A percentile compares a stretch with the other conserved stretches of the same genome.
Evolutionary conservation across 2,113 vertebrate genomes (phyloP).

Genomic region (Megatriorchis doriae): DNA sequence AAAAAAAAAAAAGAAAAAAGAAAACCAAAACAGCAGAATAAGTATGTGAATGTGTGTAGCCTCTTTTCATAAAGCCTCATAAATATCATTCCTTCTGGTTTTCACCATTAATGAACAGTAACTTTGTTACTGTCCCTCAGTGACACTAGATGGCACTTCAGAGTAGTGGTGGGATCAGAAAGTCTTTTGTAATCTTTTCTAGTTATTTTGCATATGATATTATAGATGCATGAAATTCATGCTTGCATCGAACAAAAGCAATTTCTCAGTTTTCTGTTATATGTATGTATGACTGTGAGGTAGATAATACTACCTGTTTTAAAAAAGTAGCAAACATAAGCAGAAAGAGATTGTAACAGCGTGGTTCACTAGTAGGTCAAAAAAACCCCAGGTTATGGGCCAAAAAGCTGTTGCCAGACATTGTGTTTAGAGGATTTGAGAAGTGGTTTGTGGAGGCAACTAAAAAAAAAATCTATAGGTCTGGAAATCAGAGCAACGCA

Average conservation of each 20-base stretch:
- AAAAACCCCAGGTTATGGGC: not conserved
- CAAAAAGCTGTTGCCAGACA: not conserved
- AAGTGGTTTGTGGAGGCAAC: not conserved
- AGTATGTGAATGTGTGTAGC: not conserved
- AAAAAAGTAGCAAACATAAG: not conserved
- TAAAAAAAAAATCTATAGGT: not conserved
- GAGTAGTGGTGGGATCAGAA: not conserved
- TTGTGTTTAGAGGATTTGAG: not conserved
- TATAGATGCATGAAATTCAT: not conserved
- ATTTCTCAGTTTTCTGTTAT: not conserved
- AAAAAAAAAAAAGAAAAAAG: not conserved
- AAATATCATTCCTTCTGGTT: not conserved
- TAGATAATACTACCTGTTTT: not conserved
- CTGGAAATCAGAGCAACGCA: not conserved
- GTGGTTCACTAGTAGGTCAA: not conserved
- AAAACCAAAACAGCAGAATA: not conserved
- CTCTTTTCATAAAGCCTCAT: not conserved
- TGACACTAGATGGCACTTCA: constrained; percentile 58
- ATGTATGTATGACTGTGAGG: not conserved
- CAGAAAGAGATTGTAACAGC: not conserved
- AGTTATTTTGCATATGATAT: not conserved
- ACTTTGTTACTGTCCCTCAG: not conserved
- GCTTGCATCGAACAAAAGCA: not conserved
- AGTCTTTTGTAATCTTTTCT: not conserved
- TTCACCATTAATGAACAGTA: not conserved